phyloP scores from a whole-genome alignment of 2,113 vertebrate species.

The Anoura caudifer region DNA sequence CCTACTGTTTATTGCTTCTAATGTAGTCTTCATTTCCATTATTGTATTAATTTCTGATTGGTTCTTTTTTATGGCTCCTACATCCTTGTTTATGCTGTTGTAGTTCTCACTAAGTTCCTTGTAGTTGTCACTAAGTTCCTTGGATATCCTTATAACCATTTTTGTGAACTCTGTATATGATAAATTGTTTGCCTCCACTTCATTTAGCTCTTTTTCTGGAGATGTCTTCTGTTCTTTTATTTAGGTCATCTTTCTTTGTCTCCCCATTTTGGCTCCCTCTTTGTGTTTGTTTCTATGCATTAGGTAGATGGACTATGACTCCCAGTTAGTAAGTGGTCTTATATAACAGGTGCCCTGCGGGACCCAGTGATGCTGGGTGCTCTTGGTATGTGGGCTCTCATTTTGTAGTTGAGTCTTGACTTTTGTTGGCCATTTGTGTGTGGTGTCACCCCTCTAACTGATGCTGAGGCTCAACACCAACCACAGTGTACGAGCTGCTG shows the following conservation, averaged over 20 bases:
- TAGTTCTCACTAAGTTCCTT: not conserved
- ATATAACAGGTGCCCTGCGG: not conserved
- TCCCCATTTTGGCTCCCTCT: not conserved
- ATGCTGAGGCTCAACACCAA: not conserved
- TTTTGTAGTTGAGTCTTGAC: not conserved
- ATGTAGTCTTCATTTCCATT: not conserved
- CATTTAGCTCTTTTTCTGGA: not conserved
- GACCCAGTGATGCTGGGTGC: not conserved
- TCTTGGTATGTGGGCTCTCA: not conserved
- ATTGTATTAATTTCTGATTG: not conserved
- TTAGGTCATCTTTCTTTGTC: not conserved
- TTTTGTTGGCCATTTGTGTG: not conserved
- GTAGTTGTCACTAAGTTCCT: not conserved
- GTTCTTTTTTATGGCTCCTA: not conserved
- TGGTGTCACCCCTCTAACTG: not conserved
- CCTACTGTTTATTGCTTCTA: not conserved
- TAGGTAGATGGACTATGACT: not conserved
- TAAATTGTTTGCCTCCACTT: not conserved
- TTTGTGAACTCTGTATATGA: not conserved
- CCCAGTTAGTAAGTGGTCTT: not conserved
- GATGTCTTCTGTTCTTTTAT: not conserved
- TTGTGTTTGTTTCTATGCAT: not conserved
- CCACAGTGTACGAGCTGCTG: not conserved
- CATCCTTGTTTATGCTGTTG: no score
- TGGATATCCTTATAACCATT: not conserved